Evolutionary conservation across 2,888 invertebrate species (phyloP), one percentile per base, ranked within the genome.

Genomic region (Cyclophora punctaria): DNA sequence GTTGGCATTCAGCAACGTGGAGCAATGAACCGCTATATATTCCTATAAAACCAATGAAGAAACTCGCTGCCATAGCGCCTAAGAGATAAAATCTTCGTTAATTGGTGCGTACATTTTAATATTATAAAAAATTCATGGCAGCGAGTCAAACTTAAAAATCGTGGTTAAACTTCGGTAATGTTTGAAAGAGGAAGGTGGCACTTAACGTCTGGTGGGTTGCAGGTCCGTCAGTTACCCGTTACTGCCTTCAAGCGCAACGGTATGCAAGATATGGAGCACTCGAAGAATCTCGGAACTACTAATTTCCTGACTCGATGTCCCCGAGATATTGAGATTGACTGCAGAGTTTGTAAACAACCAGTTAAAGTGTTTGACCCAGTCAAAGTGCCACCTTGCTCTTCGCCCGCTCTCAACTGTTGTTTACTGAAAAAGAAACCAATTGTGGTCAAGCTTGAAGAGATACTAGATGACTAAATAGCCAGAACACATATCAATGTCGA

Each of bases 201-300:
- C 56, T 78, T 73, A 80, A 75, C 56, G 62, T 80, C 67, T 79
- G 75, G 65, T 79, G 73, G 73, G 67, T 87, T 87, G 69, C 87
- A 87, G 87, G 86, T 87, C 59, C 69, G 68, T 62, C 63, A 71
- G 70, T 66, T 86, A 58, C 87, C 87, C 52, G 79, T 83, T 56
- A 61, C 78, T 55, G 84, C 85, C 53, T 86, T 87, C 74, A 87
- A 86, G 71, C 83, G 87, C 50, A 87, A 87, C 61, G 87, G 87
- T 56, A 82, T 86, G 76, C 87, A 87, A 63, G 87, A 87, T 60
- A 83, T 84, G 64, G 83, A 85, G 59, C 79, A 83, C 69, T 85
- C 87, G 49, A 77, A 72, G 64, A 53, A 69, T 48, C 67, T 80
- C 58, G 84, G 84, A 47, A 74, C 83, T 55, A 57, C 83, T 47